Percentiles rank a stretch among this genome's conserved stretches.
These are phyloP conservation scores for Siniperca scherzeri DNA, from an alignment of 2,797 vertebrate species.

Conservation along the genomic window DNA sequence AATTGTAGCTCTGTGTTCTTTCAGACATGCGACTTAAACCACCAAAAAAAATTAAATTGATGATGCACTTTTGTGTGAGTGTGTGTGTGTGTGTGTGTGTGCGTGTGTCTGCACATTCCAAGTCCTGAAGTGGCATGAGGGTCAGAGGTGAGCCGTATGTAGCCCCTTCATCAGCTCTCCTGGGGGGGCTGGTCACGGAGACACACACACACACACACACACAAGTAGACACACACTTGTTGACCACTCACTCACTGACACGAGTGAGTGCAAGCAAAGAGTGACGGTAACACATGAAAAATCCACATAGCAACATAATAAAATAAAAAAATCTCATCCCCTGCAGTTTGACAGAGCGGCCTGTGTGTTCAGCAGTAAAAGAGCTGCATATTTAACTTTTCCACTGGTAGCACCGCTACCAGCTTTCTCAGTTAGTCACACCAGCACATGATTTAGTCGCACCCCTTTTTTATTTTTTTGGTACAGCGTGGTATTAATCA, in stretches of 20 bases:
- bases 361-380: not conserved
- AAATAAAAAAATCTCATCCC: not conserved
- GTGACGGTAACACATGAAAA: constrained; percentile 13
- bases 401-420: too few species aligned
- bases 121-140: constrained; percentile 52
- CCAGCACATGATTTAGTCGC: too few species aligned
- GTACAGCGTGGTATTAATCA: too few species aligned
- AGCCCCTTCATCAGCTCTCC: constrained; percentile 62
- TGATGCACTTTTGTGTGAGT: constrained; percentile 1
- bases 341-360: not conserved
- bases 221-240: constrained; percentile 36
- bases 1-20: not conserved
- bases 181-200: constrained; percentile 25
- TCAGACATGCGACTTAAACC: not conserved
- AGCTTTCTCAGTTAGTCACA: too few species aligned
- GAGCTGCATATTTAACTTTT: too few species aligned
- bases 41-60: not conserved
- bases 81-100: constrained; percentile 48
- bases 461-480: not conserved
- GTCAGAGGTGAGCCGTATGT: constrained; percentile 65
- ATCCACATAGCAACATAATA: not conserved
- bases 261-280: constrained; percentile 1
- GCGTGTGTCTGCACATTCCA: constrained; percentile 56
- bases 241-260: constrained; percentile 51
- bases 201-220: constrained; percentile 23